Conservation (phyloP, 2,888 invertebrate species). For the Agonum fuliginosum region DNA sequence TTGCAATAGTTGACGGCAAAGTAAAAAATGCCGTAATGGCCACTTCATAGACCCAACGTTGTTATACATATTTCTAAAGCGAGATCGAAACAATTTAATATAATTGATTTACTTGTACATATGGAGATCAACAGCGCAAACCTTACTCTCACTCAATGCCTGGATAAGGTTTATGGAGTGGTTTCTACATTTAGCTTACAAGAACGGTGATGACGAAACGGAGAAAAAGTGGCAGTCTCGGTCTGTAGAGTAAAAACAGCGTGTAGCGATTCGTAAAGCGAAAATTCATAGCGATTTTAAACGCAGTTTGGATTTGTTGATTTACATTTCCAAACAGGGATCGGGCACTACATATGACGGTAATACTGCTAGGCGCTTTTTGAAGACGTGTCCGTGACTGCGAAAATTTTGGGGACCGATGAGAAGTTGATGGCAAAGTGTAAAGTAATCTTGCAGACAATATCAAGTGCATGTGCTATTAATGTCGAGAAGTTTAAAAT, state of each 20-base stretch:
- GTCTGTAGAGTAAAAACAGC: slow-evolving; percentile 48
- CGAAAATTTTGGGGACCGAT: slow-evolving; percentile 41
- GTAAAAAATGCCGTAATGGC: slow-evolving; percentile 11
- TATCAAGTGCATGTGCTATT: slow-evolving; percentile 57
- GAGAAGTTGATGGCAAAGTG: slow-evolving; percentile 42
- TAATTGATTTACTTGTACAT: neutral
- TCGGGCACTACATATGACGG: slow-evolving; percentile 62
- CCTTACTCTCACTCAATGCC: slow-evolving; percentile 50
- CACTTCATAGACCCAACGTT: slow-evolving; percentile 17
- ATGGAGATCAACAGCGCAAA: neutral
- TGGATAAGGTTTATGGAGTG: slow-evolving; percentile 62
- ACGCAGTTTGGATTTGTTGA: slow-evolving; percentile 32
- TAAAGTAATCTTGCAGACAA: slow-evolving; percentile 57
- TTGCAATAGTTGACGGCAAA: slow-evolving; percentile 34
- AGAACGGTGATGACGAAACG: slow-evolving; percentile 9
- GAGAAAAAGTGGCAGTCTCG: slow-evolving; percentile 60
- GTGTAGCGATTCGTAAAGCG: slow-evolving; percentile 32
- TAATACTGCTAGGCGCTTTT: slow-evolving; percentile 61
- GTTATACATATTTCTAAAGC: slow-evolving; percentile 34
- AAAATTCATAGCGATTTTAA: slow-evolving; percentile 38
- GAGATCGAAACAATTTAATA: slow-evolving; percentile 12
- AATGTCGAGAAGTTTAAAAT: slow-evolving; percentile 47
- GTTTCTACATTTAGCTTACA: slow-evolving; percentile 60
- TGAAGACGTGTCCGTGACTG: slow-evolving; percentile 63
- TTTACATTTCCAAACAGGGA: slow-evolving; percentile 61